Evolutionary conservation across 1,140 invertebrate genomes (phyloP).

Genomic region (Zaprionus davidi): DNA sequence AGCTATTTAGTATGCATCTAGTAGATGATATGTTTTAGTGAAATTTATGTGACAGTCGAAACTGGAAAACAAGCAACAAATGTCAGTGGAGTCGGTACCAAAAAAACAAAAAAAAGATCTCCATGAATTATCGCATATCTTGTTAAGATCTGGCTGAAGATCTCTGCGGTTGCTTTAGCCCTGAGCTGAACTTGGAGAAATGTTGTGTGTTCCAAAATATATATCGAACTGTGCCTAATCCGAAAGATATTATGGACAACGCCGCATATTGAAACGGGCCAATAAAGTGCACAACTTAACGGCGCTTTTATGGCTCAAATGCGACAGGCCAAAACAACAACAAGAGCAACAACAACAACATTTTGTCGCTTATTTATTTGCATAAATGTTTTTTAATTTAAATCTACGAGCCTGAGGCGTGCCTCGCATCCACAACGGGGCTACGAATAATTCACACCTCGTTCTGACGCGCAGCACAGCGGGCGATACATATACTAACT

Average conservation of each 20-base stretch:
- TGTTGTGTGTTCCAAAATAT: not conserved
- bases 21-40: slow-evolving; percentile 46
- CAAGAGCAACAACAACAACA: not conserved
- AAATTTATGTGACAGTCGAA: slow-evolving; percentile 79
- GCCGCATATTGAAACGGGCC: slow-evolving; percentile 29
- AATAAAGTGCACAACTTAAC: slow-evolving; percentile 73
- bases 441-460: slow-evolving; percentile 75
- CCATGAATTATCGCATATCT: slow-evolving; percentile 65
- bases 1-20: slow-evolving; percentile 26
- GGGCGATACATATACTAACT: slow-evolving; percentile 8
- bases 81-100: slow-evolving; percentile 67
- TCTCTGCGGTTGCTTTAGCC: not conserved
- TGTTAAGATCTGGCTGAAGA: not conserved
- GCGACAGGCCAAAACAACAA: slow-evolving; percentile 58
- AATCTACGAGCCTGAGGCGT: slow-evolving; percentile 64
- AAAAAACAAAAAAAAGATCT: slow-evolving; percentile 32
- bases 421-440: slow-evolving; percentile 26
- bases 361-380: slow-evolving; percentile 61
- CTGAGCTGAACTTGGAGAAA: slow-evolving; percentile 2
- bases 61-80: slow-evolving; percentile 78
- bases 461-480: slow-evolving; percentile 52
- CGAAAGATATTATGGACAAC: not conserved
- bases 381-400: slow-evolving; percentile 67
- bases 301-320: slow-evolving; percentile 69
- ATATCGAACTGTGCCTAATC: not conserved